Evolutionary conservation across 2,888 invertebrate species (phyloP).

Genomic region (Baccha elongata): DNA sequence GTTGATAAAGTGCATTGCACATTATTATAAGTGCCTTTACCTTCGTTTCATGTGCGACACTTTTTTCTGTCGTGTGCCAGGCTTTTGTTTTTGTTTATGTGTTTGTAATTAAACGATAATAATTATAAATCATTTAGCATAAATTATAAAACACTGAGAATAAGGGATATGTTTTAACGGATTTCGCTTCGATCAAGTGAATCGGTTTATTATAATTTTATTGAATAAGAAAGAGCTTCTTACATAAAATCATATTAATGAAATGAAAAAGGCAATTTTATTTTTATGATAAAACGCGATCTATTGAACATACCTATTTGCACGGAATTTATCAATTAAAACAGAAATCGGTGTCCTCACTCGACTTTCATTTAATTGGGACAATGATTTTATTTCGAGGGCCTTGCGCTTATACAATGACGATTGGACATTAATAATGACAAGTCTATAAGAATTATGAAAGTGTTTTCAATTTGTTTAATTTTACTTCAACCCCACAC

Average conservation of each 20-base stretch:
- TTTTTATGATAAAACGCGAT: slow-evolving; percentile 13
- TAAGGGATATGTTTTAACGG: slow-evolving; percentile 74
- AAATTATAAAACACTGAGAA: slow-evolving; percentile 12
- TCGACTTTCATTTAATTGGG: slow-evolving; percentile 79
- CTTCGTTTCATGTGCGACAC: slow-evolving; percentile 24
- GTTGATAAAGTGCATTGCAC: slow-evolving; percentile 43
- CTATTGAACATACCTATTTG: slow-evolving; percentile 47
- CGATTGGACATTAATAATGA: slow-evolving; percentile 69
- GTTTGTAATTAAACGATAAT: slow-evolving; percentile 48
- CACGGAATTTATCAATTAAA: slow-evolving; percentile 71
- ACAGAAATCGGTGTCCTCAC: slow-evolving; percentile 76
- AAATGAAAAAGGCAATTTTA: background rate
- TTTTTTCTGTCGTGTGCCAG: slow-evolving; percentile 48
- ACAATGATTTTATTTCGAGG: slow-evolving; percentile 75
- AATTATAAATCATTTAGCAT: slow-evolving; percentile 40
- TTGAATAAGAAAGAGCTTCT: slow-evolving; percentile 3
- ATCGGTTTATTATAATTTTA: slow-evolving; percentile 70
- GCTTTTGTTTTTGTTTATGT: slow-evolving; percentile 27
- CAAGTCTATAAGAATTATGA: slow-evolving; percentile 64
- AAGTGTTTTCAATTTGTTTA: slow-evolving; percentile 73
- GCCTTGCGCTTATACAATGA: slow-evolving; percentile 64
- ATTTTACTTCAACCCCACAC: slow-evolving; percentile 61
- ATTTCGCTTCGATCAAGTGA: slow-evolving; percentile 27
- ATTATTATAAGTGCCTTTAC: slow-evolving; percentile 14
- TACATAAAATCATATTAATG: background rate